Conservation (phyloP, 1,140 invertebrate genomes). For the Antheraea mylitta region DNA sequence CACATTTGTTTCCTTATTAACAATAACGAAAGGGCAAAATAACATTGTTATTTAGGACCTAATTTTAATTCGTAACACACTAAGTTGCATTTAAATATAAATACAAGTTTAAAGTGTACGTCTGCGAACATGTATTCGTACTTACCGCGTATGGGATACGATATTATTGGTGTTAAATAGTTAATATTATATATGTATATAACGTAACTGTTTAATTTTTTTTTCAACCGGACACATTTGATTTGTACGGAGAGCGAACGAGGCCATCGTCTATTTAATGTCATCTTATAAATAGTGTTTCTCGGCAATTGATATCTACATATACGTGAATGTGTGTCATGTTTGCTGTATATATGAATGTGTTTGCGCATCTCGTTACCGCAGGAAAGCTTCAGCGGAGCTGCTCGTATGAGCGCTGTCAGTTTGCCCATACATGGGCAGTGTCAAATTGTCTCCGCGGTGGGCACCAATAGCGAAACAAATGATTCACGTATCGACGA, state of each 20-base stretch:
- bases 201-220: neutral
- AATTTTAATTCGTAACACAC: no score
- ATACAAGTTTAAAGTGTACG: no score
- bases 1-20: no score
- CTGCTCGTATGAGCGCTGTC: conserved; percentile 1
- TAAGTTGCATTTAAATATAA: neutral
- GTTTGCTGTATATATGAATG: conserved; percentile 31
- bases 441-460: conserved; percentile 41
- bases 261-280: neutral
- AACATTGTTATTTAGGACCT: no score
- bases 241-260: neutral
- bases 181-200: no score
- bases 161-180: no score
- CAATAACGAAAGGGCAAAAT: no score
- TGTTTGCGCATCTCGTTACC: conserved; percentile 24
- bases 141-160: no score
- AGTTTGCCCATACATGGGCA: conserved; percentile 35
- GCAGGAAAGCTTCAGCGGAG: conserved; percentile 30
- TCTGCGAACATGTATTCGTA: no score
- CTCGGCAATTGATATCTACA: conserved; percentile 1
- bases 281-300: conserved; percentile 5
- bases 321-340: conserved; percentile 30
- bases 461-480: conserved; percentile 6
- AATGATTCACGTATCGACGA: conserved; percentile 19
- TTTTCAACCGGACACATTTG: neutral